A percentile compares a stretch with the other conserved stretches of the same genome.
These are phyloP conservation scores for Tribolium castaneum DNA, from an alignment of 1,140 invertebrate species.

Conservation along the genomic window DNA sequence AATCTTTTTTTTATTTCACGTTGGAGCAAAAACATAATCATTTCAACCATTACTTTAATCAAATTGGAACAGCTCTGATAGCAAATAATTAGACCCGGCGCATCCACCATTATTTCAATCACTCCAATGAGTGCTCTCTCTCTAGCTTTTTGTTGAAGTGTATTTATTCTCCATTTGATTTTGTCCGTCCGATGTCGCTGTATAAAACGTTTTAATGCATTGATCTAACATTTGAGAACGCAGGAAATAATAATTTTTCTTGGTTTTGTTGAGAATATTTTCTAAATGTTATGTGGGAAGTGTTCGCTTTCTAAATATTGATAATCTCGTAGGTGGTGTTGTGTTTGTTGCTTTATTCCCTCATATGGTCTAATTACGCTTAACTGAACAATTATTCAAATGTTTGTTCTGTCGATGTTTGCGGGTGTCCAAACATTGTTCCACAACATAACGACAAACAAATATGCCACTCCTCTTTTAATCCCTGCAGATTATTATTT, in stretches of 20 bases:
- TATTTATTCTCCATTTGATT: neutral
- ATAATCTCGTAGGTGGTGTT: neutral
- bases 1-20: neutral
- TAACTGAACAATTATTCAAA: neutral
- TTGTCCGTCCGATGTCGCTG: neutral
- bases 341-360: neutral
- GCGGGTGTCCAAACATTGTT: slow-evolving; percentile 9
- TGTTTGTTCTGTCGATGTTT: neutral
- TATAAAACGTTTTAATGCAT: neutral
- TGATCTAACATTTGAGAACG: slow-evolving; percentile 4
- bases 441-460: neutral
- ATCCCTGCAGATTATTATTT: neutral
- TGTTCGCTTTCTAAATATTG: neutral
- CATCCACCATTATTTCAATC: slow-evolving; percentile 21
- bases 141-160: neutral
- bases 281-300: neutral
- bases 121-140: neutral
- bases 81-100: neutral
- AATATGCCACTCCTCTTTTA: neutral
- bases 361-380: slow-evolving; percentile 7
- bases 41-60: neutral
- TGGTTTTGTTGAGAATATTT: neutral
- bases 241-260: slow-evolving; percentile 17
- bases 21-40: neutral
- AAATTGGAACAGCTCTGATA: neutral